phyloP scores from a whole-genome alignment of 2,888 invertebrate genomes.

The Bembecia ichneumoniformis region DNA sequence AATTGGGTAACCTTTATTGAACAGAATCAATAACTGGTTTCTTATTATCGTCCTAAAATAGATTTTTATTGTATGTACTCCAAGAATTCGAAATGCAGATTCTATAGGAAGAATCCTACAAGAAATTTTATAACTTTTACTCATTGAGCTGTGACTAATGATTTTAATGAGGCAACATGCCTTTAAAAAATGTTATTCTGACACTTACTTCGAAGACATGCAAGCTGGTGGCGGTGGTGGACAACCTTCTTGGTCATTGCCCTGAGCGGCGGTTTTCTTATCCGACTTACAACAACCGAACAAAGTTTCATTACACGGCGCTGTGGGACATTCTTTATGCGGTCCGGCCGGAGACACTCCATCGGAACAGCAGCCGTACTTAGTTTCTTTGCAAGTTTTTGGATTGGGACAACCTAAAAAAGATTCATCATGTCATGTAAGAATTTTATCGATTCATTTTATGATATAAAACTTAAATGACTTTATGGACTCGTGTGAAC shows the following conservation, averaged over 20 bases:
- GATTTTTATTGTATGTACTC: too few relatives aligned
- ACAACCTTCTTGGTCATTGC: slow-evolving; percentile 89
- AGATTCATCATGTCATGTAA: neutral
- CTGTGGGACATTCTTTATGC: slow-evolving; percentile 81
- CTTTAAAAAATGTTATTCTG: neutral
- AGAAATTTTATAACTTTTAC: neutral
- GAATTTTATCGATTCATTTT: too few relatives aligned
- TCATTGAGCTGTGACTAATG: neutral
- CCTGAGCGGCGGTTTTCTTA: slow-evolving; percentile 81
- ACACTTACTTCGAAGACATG: slow-evolving; percentile 62
- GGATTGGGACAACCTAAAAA: slow-evolving; percentile 76
- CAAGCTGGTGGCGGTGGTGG: slow-evolving; percentile 76
- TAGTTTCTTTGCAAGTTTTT: slow-evolving; percentile 82
- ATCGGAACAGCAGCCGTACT: slow-evolving; percentile 87
- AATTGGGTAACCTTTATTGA: too few relatives aligned
- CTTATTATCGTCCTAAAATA: too few relatives aligned
- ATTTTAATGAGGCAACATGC: too few relatives aligned
- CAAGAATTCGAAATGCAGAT: neutral
- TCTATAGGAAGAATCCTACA: too few relatives aligned
- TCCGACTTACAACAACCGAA: slow-evolving; percentile 89
- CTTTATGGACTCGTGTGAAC: neutral
- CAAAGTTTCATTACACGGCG: slow-evolving; percentile 81
- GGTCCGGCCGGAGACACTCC: slow-evolving; percentile 85
- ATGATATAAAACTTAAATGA: slow-evolving; percentile 6
- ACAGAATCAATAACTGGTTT: neutral